Percentiles rank a stretch among this genome's conserved stretches.
These are phyloP conservation scores for Metopolophium dirhodum DNA, from an alignment of 1,140 invertebrate genomes.

Conservation along the genomic window DNA sequence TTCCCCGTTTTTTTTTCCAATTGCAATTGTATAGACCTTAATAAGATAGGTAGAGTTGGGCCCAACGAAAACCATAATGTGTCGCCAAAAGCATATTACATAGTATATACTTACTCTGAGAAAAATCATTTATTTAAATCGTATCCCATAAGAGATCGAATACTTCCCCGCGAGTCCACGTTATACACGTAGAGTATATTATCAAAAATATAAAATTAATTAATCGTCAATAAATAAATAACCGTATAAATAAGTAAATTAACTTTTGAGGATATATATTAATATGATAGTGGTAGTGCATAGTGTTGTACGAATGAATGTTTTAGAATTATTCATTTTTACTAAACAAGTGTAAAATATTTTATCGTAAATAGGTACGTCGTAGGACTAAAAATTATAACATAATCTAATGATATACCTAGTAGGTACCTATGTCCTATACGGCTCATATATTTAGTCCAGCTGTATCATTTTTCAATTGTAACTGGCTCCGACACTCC, in stretches of 20 bases:
- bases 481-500: neutral
- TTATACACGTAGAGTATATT: too few species aligned
- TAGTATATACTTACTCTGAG: neutral
- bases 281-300: neutral
- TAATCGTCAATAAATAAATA: neutral
- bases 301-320: neutral
- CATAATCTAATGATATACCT: neutral
- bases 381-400: neutral
- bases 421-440: too few species aligned
- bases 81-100: neutral
- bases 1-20: too few species aligned
- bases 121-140: neutral
- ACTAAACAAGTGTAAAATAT: neutral
- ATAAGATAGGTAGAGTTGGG: neutral
- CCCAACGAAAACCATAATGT: neutral
- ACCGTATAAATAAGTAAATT: neutral
- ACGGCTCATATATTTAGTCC: neutral
- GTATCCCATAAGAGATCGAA: neutral
- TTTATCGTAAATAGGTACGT: neutral
- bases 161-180: neutral
- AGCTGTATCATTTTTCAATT: neutral
- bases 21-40: neutral
- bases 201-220: too few species aligned
- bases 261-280: neutral
- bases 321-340: neutral